Evolutionary conservation across 2,888 invertebrate species (phyloP).

Genomic region (Isoperla grammatica): DNA sequence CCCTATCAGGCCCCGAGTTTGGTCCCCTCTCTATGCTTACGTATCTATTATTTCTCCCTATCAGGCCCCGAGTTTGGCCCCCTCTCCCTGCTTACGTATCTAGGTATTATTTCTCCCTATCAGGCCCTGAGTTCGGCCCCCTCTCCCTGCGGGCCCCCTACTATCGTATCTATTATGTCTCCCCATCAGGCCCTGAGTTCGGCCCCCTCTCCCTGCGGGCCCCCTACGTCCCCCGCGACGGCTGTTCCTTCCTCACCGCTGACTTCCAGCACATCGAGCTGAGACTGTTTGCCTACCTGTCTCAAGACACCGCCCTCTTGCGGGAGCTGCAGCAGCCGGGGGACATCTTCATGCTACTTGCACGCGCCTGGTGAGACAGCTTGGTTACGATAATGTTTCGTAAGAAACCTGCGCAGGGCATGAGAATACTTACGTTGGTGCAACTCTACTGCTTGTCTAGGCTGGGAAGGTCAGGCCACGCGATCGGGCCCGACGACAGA

Average conservation of each 20-base stretch:
- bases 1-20: background rate
- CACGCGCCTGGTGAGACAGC: constrained; percentile 45
- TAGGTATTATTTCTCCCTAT: too few relatives aligned
- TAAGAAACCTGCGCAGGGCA: background rate
- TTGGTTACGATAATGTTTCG: background rate
- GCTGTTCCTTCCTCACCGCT: constrained; percentile 43
- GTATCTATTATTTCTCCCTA: constrained; percentile 9
- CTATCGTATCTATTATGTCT: constrained; percentile 23
- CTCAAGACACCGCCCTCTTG: constrained; percentile 41
- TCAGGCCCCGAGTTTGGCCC: constrained; percentile 9
- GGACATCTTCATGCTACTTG: constrained; percentile 46
- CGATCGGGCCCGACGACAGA: constrained; percentile 41
- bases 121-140: constrained; percentile 7
- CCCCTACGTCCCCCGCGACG: constrained; percentile 42
- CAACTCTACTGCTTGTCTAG: constrained; percentile 36
- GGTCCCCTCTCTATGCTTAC: constrained; percentile 36
- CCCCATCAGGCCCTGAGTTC: constrained; percentile 7
- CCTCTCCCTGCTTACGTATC: constrained; percentile 40
- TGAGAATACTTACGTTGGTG: too few relatives aligned
- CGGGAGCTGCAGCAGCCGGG: constrained; percentile 37
- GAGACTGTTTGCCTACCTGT: constrained; percentile 47
- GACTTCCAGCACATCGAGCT: constrained; percentile 51
- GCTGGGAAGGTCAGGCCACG: constrained; percentile 40
- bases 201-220: constrained; percentile 40
- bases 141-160: constrained; percentile 44